Base-by-base conservation (phyloP, 1,140 invertebrate species). In the Rhopalosiphum maidis region DNA sequence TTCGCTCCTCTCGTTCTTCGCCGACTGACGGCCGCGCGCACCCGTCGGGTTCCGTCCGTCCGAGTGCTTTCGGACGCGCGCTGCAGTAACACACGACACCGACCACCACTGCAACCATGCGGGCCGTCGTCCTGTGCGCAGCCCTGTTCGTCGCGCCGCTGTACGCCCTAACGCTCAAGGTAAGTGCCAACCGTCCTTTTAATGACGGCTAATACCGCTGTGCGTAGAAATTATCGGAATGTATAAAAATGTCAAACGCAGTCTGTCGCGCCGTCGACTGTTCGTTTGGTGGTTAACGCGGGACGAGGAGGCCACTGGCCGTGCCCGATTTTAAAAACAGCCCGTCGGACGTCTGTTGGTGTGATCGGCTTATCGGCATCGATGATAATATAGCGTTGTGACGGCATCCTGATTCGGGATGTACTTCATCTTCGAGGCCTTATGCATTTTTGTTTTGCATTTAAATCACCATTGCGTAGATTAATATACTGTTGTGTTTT, bases 81-180 rank as follows among this genome's bases (percentile, higher is more conserved):
- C 55, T 68, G 51, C 22, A 37, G 15, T 55, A 25, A n/a, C 8
- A 21, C 15, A 91, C 60, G 35, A 91, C 60, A 22, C 46, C 54
- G 30, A 23, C 90, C 43, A 41, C 35, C 23, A 6, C 54, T 37
- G n/a, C 82, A 68, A 93, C 48, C 46, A 93, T 93, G 91, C n/a
- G 91, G 91, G 48, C 91, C 82, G 91, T 93, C 91, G 91, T 93
- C 91, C 48, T 93, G 91, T 93, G 82, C 91, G 91, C 91, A 93
- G 91, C 82, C 82, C 91, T 93, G 91, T 93, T 93, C 23, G 77
- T 93, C 91, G 91, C 82, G 11, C 91, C 91, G 21, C 82, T 93
- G 68, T 93, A 54, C 91, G 82, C 91, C 48, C 37, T 93, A 30
- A 93, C 82, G 3, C 91, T 93, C 82, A 86, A 86, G 91, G 91